Evolutionary conservation across 2,797 vertebrate genomes (phyloP).

Genomic region (Liparis tanakae): DNA sequence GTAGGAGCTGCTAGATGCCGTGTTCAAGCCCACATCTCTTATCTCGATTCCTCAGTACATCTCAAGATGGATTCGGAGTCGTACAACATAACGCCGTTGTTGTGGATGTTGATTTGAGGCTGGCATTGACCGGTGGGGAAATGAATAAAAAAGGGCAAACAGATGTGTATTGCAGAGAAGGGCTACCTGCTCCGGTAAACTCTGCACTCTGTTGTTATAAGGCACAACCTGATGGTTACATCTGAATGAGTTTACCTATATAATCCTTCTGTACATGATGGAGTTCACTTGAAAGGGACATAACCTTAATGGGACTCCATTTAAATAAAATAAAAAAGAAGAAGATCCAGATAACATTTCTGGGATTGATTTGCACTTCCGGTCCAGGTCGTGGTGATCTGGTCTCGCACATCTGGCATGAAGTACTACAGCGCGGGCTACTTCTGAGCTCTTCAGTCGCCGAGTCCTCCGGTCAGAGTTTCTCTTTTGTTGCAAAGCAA

Average conservation of each 20-base stretch:
- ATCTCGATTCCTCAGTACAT: conserved; percentile 27
- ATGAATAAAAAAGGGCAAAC: background rate
- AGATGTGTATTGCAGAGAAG: background rate
- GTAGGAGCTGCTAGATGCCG: conserved; percentile 31
- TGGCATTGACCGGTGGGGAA: background rate
- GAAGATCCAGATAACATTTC: conserved; percentile 39
- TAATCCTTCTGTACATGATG: conserved; percentile 20
- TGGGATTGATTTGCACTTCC: conserved; percentile 70
- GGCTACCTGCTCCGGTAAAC: background rate
- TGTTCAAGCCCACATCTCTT: conserved; percentile 29
- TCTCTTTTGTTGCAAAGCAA: conserved; percentile 36
- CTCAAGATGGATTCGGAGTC: conserved; percentile 21
- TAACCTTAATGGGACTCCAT: conserved; percentile 24
- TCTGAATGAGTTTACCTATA: conserved; percentile 10
- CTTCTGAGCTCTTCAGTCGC: conserved; percentile 14
- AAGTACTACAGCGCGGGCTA: conserved; percentile 46
- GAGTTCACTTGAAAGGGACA: conserved; percentile 16
- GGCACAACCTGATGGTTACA: conserved; percentile 26
- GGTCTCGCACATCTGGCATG: conserved; percentile 51
- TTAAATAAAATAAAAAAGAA: conserved; percentile 1
- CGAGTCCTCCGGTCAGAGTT: conserved; percentile 28
- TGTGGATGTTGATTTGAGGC: conserved; percentile 4
- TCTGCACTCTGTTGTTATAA: conserved; percentile 14
- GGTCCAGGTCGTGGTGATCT: conserved; percentile 42
- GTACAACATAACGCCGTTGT: conserved; percentile 14